Conservation (phyloP, 2,888 invertebrate genomes). For the Cryptocheilus praepositus region DNA sequence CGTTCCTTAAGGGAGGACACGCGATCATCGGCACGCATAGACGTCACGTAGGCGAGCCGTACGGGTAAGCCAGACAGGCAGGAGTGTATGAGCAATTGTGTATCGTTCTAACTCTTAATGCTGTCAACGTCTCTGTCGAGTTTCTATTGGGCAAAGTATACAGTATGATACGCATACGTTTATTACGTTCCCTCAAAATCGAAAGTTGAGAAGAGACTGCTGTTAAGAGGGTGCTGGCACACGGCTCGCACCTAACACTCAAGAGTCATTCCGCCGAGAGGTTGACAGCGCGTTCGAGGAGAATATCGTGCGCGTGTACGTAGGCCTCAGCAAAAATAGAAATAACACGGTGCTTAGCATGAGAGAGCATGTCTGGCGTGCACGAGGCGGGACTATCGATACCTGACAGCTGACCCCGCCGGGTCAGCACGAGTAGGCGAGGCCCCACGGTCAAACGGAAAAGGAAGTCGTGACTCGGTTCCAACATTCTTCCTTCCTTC, state of each 20-base stretch:
- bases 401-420: slow-evolving; percentile 58
- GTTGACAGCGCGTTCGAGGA: neutral
- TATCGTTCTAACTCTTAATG: neutral
- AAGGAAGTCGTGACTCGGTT: slow-evolving; percentile 57
- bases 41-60: slow-evolving; percentile 11
- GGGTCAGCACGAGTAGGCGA: slow-evolving; percentile 58
- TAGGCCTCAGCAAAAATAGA: slow-evolving; percentile 45
- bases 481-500: slow-evolving; percentile 20
- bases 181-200: no score
- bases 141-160: no score
- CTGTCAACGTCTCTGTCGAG: neutral
- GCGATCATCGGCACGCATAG: neutral
- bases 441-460: slow-evolving; percentile 49
- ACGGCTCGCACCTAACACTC: no score
- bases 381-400: slow-evolving; percentile 61
- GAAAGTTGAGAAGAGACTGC: no score
- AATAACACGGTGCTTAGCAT: slow-evolving; percentile 49
- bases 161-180: no score
- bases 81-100: neutral
- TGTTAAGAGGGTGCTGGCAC: no score
- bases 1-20: slow-evolving; percentile 10
- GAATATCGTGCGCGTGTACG: slow-evolving; percentile 29
- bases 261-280: neutral
- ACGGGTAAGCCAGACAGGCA: slow-evolving; percentile 3
- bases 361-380: slow-evolving; percentile 46